Evolutionary conservation across 1,140 invertebrate genomes (phyloP).

Genomic region (Homalodisca vitripennis): DNA sequence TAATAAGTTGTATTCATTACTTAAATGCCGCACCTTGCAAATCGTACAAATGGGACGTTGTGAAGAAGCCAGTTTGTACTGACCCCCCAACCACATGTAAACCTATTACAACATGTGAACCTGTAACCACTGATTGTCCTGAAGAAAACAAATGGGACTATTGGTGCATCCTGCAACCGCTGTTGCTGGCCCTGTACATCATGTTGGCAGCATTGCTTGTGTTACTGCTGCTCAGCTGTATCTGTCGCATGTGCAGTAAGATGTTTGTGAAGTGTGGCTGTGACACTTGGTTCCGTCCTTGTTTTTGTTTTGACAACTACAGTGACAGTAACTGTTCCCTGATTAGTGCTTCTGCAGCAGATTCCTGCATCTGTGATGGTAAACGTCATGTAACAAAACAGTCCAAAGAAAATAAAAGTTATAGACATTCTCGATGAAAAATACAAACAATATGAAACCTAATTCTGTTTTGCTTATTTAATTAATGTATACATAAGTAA

Average conservation of each 20-base stretch:
- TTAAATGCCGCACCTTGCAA: background rate
- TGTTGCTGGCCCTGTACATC: conserved; percentile 5
- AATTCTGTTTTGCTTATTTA: too few relatives aligned
- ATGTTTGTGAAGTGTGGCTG: conserved; percentile 1
- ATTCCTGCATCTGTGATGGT: background rate
- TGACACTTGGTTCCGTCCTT: conserved; percentile 5
- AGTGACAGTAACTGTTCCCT: background rate
- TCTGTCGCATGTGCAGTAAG: conserved; percentile 2
- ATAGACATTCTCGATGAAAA: too few relatives aligned
- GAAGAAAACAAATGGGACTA: background rate
- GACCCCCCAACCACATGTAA: too few relatives aligned
- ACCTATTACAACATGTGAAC: background rate
- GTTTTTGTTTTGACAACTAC: background rate
- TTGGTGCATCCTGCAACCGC: background rate
- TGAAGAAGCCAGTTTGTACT: background rate
- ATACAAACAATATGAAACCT: too few relatives aligned
- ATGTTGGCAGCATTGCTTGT: background rate
- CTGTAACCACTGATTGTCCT: background rate
- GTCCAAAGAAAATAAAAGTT: too few relatives aligned
- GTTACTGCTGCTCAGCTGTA: background rate
- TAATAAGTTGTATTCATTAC: too few relatives aligned
- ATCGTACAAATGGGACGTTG: too few relatives aligned
- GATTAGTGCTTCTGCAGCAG: background rate
- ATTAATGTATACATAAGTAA: too few relatives aligned
- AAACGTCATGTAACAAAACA: too few relatives aligned